Percentiles rank a stretch among this genome's conserved stretches.
These are phyloP conservation scores for Leptobrachium ailaonicum DNA, from an alignment of 2,113 vertebrate species.

Conservation along the genomic window DNA sequence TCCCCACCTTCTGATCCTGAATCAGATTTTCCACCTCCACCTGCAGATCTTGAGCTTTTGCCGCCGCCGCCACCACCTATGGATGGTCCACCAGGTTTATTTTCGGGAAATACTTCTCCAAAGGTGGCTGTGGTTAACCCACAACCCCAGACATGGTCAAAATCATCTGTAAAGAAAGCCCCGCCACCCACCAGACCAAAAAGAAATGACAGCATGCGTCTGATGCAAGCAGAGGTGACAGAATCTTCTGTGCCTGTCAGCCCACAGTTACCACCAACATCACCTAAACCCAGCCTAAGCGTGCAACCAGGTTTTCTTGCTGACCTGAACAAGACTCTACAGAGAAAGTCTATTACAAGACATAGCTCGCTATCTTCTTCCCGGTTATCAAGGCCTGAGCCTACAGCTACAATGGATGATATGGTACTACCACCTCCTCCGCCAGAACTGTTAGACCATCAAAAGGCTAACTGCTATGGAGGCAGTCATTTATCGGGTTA, in stretches of 20 bases:
- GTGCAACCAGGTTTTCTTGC: constrained; percentile 92
- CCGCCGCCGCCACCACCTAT: constrained; percentile 78
- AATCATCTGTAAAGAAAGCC: constrained; percentile 82
- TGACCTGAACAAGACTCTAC: constrained; percentile 92
- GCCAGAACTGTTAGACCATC: constrained; percentile 82
- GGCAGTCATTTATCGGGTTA: constrained; percentile 91
- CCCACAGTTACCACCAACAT: constrained; percentile 82
- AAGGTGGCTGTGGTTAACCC: constrained; percentile 90
- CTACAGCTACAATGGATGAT: constrained; percentile 89
- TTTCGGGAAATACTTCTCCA: constrained; percentile 72
- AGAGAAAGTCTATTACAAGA: constrained; percentile 89
- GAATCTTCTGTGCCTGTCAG: constrained; percentile 62
- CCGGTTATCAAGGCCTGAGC: constrained; percentile 74
- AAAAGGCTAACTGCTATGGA: constrained; percentile 72
- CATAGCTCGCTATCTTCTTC: constrained; percentile 85
- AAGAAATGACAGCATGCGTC: constrained; percentile 79
- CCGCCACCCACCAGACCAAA: constrained; percentile 80
- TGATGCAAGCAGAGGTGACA: constrained; percentile 63
- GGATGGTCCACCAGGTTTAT: constrained; percentile 68
- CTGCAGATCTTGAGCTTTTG: constrained; percentile 78
- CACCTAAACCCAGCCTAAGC: constrained; percentile 83
- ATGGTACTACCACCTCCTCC: constrained; percentile 92
- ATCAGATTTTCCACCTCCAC: constrained; percentile 85
- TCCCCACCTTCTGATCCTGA: constrained; percentile 85
- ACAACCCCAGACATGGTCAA: constrained; percentile 86